These are phyloP conservation scores for Drosophila nasuta DNA, from an alignment of 1,140 invertebrate species.

Conservation along the genomic window DNA sequence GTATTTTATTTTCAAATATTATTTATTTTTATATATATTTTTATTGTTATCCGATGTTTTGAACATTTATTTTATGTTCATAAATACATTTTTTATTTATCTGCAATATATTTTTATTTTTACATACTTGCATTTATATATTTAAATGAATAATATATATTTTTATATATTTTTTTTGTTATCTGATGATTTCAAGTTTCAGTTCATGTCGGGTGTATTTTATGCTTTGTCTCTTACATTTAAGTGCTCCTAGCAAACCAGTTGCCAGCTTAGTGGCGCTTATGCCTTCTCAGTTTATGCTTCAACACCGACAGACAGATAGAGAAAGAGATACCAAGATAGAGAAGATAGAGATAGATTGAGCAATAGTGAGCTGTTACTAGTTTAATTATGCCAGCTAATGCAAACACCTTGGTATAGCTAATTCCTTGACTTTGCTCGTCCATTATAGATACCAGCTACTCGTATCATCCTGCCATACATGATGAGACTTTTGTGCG, in stretches of 20 bases:
- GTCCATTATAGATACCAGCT: constrained; percentile 91
- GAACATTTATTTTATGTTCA: too few species aligned
- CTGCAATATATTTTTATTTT: too few species aligned
- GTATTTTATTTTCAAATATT: too few species aligned
- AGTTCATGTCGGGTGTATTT: neutral
- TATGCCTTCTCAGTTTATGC: constrained; percentile 45
- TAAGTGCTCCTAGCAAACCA: constrained; percentile 19
- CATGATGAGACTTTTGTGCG: constrained; percentile 98
- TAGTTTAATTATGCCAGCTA: constrained; percentile 67
- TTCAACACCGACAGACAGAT: constrained; percentile 9
- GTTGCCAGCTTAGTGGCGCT: constrained; percentile 66
- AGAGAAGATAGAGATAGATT: neutral
- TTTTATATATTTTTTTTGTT: neutral
- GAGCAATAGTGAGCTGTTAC: constrained; percentile 31
- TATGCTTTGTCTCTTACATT: constrained; percentile 4
- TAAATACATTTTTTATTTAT: too few species aligned
- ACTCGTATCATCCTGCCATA: constrained; percentile 96
- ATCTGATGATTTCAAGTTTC: neutral
- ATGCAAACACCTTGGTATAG: constrained; percentile 61
- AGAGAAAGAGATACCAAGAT: neutral
- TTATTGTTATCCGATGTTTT: too few species aligned
- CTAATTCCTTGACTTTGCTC: constrained; percentile 33
- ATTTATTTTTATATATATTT: too few species aligned
- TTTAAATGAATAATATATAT: too few species aligned
- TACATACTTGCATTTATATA: neutral